Base-by-base conservation (phyloP, 1,140 invertebrate genomes). In the Apolygus lucorum region DNA sequence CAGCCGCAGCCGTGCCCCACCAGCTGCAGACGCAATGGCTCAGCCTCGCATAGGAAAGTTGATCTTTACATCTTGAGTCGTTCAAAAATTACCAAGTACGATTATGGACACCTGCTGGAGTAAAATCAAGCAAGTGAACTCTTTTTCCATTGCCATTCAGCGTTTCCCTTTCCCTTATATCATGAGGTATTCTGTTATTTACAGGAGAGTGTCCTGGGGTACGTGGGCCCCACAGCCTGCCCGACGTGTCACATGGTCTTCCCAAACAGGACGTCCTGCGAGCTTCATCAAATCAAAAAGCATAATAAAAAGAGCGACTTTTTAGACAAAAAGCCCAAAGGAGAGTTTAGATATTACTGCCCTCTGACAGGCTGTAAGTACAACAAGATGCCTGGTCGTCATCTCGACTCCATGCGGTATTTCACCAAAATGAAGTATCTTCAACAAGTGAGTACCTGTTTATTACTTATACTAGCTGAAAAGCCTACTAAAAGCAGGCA, bases 381-480 rank as follows among this genome's bases (percentile, higher is more conserved):
- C 63, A 25, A 34, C 25, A 22, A 67, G 52, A n/a, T 34, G n/a
- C 14, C 22, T 2, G 63, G 54, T n/a, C n/a, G 2, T 28, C 34
- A 34, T 28, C 17, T 26, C 14, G 28, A 25, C 14, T 24, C n/a
- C 22, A 34, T 52, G 21, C 28, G 70, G 26, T 71, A 34, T 27
- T 71, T 71, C 29, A 68, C 66, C 17, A 68, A 71, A 27, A 54
- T 59, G 17, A 71, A 68, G 27, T 71, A 67, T 68, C 62, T 71
- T 11, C 68, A 71, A 52, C 70, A 71, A 65, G 70, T 63, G 34
- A 71, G 28, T 25, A 21, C 34, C n/a, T n/a, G n/a, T n/a, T n/a
- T n/a, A n/a, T n/a, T n/a, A n/a, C n/a, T 27, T n/a, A 64, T 64
- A 27, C 17, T 25, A n/a, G n/a, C n/a, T n/a, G n/a, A n/a, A n/a